Conservation (phyloP, 1,140 invertebrate species). For the Aphaenogaster ashmeadi region DNA sequence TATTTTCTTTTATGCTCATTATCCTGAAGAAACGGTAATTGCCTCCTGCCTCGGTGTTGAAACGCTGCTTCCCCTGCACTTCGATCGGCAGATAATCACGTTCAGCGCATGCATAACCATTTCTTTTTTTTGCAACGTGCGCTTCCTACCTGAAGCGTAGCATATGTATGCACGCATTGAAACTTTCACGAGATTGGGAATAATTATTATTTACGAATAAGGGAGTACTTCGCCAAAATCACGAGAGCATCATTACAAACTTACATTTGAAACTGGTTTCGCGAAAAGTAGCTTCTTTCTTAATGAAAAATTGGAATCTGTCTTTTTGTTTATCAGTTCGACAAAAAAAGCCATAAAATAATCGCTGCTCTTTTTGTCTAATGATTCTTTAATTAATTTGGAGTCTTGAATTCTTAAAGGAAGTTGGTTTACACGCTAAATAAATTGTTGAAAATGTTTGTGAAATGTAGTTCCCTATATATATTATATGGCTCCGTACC, state of each 20-base stretch:
- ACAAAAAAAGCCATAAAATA: not conserved
- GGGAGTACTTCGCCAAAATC: conserved; percentile 57
- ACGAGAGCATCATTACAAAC: not conserved
- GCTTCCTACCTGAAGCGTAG: conserved; percentile 64
- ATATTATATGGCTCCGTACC: too few species aligned
- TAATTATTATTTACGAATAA: conserved; percentile 74
- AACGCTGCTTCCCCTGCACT: conserved; percentile 4
- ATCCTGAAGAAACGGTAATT: conserved; percentile 26
- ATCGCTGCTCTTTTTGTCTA: not conserved
- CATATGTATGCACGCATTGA: conserved; percentile 23
- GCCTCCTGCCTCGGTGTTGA: conserved; percentile 20
- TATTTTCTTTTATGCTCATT: conserved; percentile 13
- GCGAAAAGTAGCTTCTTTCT: conserved; percentile 45
- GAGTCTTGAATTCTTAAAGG: not conserved
- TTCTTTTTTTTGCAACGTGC: conserved; percentile 62
- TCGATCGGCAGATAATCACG: conserved; percentile 54
- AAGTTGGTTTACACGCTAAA: not conserved
- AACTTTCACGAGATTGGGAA: conserved; percentile 78
- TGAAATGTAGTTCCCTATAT: not conserved
- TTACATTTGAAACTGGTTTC: conserved; percentile 65
- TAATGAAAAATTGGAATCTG: conserved; percentile 22
- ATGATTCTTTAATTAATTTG: not conserved
- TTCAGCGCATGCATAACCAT: conserved; percentile 46
- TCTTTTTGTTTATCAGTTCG: not conserved
- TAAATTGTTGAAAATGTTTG: conserved; percentile 17